phyloP scores from a whole-genome alignment of 2,113 vertebrate genomes.

The Polypterus bichir region DNA sequence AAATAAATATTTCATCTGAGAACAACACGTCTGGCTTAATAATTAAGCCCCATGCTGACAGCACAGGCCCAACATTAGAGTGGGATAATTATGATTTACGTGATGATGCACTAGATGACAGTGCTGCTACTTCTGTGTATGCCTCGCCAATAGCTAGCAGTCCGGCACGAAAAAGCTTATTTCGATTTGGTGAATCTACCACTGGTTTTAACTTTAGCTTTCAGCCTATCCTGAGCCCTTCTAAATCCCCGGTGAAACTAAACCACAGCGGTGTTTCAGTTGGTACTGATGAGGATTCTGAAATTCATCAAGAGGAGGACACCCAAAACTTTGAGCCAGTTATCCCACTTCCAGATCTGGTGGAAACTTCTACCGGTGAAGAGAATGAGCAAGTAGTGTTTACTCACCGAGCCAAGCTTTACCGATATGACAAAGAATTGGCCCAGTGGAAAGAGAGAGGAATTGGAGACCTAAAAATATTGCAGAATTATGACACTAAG shows the following conservation, averaged over 20 bases:
- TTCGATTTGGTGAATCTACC: slow-evolving; percentile 88
- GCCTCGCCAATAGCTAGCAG: slow-evolving; percentile 68
- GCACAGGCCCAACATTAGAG: slow-evolving; percentile 66
- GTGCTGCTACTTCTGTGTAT: slow-evolving; percentile 64
- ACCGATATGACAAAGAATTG: slow-evolving; percentile 79
- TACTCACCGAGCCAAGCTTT: slow-evolving; percentile 87
- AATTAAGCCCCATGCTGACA: slow-evolving; percentile 57
- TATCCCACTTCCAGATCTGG: slow-evolving; percentile 81
- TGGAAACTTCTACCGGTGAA: slow-evolving; percentile 83
- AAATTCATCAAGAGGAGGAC: slow-evolving; percentile 81
- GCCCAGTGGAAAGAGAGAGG: slow-evolving; percentile 94
- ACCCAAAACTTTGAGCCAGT: slow-evolving; percentile 91
- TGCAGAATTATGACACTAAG: slow-evolving; percentile 77
- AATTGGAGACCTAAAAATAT: slow-evolving; percentile 87
- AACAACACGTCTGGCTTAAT: slow-evolving; percentile 36
- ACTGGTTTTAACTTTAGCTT: slow-evolving; percentile 88
- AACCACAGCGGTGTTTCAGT: slow-evolving; percentile 77
- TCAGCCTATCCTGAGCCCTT: slow-evolving; percentile 82
- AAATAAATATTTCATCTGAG: slow-evolving; percentile 22
- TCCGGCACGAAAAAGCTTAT: slow-evolving; percentile 75
- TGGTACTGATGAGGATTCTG: slow-evolving; percentile 83
- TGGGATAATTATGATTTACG: slow-evolving; percentile 86
- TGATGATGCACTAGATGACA: slow-evolving; percentile 69
- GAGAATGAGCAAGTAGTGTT: slow-evolving; percentile 91
- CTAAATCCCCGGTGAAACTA: slow-evolving; percentile 79